Base-by-base conservation (phyloP, 2,113 vertebrate genomes). In the Odobenus rosmarus region DNA sequence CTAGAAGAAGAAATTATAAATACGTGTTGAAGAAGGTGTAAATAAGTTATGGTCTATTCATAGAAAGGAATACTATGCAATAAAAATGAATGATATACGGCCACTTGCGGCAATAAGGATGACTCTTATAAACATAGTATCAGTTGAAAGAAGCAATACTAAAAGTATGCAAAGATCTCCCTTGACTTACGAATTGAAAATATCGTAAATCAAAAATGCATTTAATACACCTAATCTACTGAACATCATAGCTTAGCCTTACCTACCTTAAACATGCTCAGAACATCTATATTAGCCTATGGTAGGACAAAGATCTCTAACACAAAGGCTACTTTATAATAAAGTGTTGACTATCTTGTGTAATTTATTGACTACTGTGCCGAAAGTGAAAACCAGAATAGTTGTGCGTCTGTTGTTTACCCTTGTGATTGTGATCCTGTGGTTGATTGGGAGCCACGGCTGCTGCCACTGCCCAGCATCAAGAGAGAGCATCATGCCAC, bases 121-220 rank as follows among this genome's bases (percentile, higher is more conserved):
- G 55, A 85, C 7, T 95, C 51, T 95, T 86, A 88, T 36, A 86
- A 91, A 61, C 16, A 71, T 24, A 91, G 21, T 87, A 95, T 10
- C 31, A 36, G 64, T 5, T 88, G 19, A 95, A 87, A 94, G 24
- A 90, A 90, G 11, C 2, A 36, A 33, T 67, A 53, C 15, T 84
- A 95, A 69, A 92, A 51, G 61, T 74, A 67, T 1, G 36, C 59
- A 79, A 11, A 51, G 16, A 79, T 53, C 49, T n/a, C 28, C 46
- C 46, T 53, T 19, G 31, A 79, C 10, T 53, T 79, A 33, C 13
- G 49, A 49, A 53, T 79, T 21, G 16, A 33, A 79, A 79, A 79
- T 53, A 79, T 7, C 18, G 3, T 12, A 79, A 4, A n/a, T 79
- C 31, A 13, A 79, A 79, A 33, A 53, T 79, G 49, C 76, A 51